Evolutionary conservation across 2,797 vertebrate genomes (phyloP).

Genomic region (Notoglanidium macrostoma): DNA sequence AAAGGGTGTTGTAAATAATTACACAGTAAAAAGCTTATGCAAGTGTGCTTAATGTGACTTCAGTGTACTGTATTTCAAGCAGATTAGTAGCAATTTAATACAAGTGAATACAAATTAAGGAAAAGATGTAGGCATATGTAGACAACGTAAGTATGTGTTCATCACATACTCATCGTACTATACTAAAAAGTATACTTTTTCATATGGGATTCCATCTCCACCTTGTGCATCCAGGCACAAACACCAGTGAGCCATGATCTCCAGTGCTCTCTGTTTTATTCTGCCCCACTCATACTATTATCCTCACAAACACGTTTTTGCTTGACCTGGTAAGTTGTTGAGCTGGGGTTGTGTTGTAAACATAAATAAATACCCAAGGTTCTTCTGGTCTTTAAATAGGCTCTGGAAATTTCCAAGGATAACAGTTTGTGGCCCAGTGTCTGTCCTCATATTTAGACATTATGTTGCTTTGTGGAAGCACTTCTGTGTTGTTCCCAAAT

Average conservation of each 20-base stretch:
- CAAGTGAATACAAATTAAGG: not conserved
- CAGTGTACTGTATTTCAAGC: not conserved
- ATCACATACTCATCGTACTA: no score
- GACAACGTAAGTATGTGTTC: not conserved
- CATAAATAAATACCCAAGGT: constrained; percentile 52
- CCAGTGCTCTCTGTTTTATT: constrained; percentile 50
- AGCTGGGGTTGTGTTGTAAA: constrained; percentile 65
- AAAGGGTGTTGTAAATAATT: not conserved
- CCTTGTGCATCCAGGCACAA: constrained; percentile 60
- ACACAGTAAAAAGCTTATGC: not conserved
- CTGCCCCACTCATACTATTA: constrained; percentile 55
- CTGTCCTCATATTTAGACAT: not conserved
- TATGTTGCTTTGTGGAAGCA: constrained; percentile 1
- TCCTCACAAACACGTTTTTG: constrained; percentile 69
- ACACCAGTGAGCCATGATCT: not conserved
- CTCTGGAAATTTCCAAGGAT: constrained; percentile 70
- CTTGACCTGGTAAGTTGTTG: constrained; percentile 73
- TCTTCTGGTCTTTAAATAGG: constrained; percentile 53
- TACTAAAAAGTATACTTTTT: not conserved
- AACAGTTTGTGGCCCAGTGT: not conserved
- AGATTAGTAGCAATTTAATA: not conserved
- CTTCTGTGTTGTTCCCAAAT: not conserved
- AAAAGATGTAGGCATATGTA: not conserved
- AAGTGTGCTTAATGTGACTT: not conserved
- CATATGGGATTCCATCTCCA: constrained; percentile 62